A percentile compares a stretch with the other conserved stretches of the same genome.
These are phyloP conservation scores for Balearica regulorum DNA, from an alignment of 2,797 vertebrate genomes.

Conservation along the genomic window DNA sequence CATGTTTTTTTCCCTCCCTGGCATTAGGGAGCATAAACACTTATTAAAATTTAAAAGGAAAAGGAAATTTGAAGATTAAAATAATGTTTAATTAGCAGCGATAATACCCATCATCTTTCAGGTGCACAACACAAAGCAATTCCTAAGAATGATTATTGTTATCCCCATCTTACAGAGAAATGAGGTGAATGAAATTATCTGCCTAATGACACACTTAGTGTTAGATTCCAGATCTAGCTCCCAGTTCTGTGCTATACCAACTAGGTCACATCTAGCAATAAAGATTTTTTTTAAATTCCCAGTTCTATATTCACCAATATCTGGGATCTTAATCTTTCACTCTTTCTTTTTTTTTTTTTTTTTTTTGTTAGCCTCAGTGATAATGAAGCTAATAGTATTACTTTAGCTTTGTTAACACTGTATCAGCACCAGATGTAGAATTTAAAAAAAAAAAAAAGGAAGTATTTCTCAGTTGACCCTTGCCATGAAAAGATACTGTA, in stretches of 20 bases:
- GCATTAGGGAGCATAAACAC: neutral
- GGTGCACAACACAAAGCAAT: neutral
- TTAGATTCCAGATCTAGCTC: neutral
- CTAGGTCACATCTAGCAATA: neutral
- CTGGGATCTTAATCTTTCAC: neutral
- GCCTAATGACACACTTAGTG: neutral
- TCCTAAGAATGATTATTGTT: neutral
- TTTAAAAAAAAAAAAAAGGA: neutral
- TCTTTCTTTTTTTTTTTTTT: too few relatives aligned
- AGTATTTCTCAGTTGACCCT: neutral
- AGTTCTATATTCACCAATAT: neutral
- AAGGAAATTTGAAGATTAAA: constrained; percentile 25
- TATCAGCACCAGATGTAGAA: neutral
- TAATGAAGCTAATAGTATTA: neutral
- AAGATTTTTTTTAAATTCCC: neutral
- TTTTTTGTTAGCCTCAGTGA: neutral
- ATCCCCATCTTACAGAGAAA: neutral
- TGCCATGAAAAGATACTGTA: neutral
- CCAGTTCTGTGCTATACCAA: neutral
- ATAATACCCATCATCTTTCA: neutral
- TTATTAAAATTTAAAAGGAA: neutral
- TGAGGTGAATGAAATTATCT: constrained; percentile 2
- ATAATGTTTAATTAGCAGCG: constrained; percentile 23
- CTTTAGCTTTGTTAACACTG: neutral
- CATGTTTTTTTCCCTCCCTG: neutral